phyloP scores from a whole-genome alignment of 2,888 invertebrate genomes.

The Epiblema foenella region DNA sequence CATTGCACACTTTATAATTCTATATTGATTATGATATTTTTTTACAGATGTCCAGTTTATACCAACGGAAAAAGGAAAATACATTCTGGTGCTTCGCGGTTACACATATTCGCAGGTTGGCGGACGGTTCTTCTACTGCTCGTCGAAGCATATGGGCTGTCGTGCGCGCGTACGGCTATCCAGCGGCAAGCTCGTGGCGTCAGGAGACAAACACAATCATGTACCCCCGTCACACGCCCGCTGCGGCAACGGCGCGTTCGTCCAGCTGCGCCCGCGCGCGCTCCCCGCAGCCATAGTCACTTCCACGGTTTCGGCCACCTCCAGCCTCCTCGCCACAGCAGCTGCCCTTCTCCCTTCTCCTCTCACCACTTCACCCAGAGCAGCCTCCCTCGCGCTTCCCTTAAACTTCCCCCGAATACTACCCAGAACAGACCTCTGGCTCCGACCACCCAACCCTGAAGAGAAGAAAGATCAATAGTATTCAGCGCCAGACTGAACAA shows the following conservation, averaged over 20 bases:
- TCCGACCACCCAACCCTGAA: constrained; percentile 64
- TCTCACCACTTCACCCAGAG: constrained; percentile 64
- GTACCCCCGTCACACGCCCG: constrained; percentile 79
- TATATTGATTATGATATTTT: constrained; percentile 26
- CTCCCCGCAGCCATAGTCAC: constrained; percentile 21
- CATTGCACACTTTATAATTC: not conserved
- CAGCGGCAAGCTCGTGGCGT: constrained; percentile 72
- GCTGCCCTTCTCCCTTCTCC: constrained; percentile 64
- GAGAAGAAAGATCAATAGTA: constrained; percentile 64
- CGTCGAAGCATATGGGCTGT: constrained; percentile 81
- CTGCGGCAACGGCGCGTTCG: constrained; percentile 80
- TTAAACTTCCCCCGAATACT: constrained; percentile 74
- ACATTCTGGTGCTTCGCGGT: constrained; percentile 77
- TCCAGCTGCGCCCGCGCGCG: constrained; percentile 71
- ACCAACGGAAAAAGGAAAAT: constrained; percentile 81
- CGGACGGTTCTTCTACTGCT: constrained; percentile 81
- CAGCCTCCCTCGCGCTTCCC: constrained; percentile 69
- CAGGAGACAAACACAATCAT: constrained; percentile 77
- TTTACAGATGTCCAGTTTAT: constrained; percentile 81
- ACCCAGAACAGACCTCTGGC: constrained; percentile 78
- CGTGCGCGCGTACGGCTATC: constrained; percentile 73
- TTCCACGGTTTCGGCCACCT: constrained; percentile 49
- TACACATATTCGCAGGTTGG: constrained; percentile 81
- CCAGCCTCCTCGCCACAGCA: constrained; percentile 50
- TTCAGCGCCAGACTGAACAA: constrained; percentile 18